A percentile compares a stretch with the other conserved stretches of the same genome.
Evolutionary conservation across 2,888 invertebrate species (phyloP).

Genomic region (Oasisia sp.): DNA sequence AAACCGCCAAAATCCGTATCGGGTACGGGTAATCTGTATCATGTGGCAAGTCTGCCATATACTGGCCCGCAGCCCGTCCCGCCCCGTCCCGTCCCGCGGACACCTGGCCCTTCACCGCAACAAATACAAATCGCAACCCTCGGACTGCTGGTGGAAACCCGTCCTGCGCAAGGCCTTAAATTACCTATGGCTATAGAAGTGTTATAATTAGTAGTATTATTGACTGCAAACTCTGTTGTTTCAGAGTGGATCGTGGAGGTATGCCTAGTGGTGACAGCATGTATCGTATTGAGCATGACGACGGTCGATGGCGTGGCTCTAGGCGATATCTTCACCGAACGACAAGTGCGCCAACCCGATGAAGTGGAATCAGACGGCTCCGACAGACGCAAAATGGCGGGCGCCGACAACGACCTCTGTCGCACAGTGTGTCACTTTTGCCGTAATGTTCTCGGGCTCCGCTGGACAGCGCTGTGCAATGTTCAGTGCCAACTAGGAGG

Average conservation of each 20-base stretch:
- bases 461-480: constrained; percentile 36
- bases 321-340: background rate
- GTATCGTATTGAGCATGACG: background rate
- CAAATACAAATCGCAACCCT: no score
- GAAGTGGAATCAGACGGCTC: background rate
- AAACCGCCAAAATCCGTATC: no score
- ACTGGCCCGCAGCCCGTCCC: no score
- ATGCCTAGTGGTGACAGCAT: background rate
- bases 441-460: constrained; percentile 32
- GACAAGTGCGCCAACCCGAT: background rate
- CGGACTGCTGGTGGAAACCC: no score
- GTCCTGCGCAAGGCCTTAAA: no score
- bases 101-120: no score
- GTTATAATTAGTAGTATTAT: background rate
- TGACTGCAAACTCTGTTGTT: background rate
- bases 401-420: constrained; percentile 26
- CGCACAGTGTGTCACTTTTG: constrained; percentile 31
- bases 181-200: no score
- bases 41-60: no score
- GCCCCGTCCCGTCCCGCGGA: no score
- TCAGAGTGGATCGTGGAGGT: background rate
- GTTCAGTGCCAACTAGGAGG: constrained; percentile 33
- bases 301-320: background rate
- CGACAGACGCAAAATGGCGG: background rate
- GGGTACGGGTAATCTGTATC: no score